Evolutionary conservation across 2,888 invertebrate species (phyloP).

Genomic region (Linnaemya tessellans): DNA sequence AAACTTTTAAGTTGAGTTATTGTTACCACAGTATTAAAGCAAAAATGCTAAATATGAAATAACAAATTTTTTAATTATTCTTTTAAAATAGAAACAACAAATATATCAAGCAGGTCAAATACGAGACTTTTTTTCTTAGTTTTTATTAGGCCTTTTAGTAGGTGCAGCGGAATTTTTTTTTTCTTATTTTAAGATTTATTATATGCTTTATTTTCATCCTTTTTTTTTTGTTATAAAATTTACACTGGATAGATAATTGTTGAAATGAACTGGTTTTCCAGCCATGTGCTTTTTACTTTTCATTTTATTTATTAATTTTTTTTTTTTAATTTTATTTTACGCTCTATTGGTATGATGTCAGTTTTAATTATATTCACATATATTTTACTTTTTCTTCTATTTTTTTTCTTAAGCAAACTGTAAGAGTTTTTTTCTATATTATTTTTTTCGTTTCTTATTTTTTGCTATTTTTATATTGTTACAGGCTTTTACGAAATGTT

Average conservation of each 20-base stretch:
- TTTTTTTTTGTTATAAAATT: not conserved
- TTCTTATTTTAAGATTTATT: not conserved
- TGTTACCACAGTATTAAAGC: no score
- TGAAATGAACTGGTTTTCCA: conserved; percentile 38
- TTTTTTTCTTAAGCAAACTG: not conserved
- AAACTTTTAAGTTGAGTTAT: no score
- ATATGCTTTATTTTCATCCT: not conserved
- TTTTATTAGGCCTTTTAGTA: not conserved
- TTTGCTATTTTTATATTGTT: not conserved
- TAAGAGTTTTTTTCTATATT: conserved; percentile 2
- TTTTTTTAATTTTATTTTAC: conserved; percentile 10
- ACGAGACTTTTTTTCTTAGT: no score
- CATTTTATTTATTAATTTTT: not conserved
- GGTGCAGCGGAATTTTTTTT: not conserved
- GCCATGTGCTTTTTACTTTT: conserved; percentile 46
- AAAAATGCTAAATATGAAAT: no score
- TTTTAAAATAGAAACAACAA: no score
- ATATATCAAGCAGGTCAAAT: no score
- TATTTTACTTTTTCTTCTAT: conserved; percentile 23
- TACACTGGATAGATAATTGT: conserved; percentile 12
- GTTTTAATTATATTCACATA: conserved; percentile 43
- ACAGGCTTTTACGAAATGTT: not conserved
- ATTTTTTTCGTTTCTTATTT: not conserved
- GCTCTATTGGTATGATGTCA: conserved; percentile 58
- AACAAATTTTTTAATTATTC: no score